phyloP scores from a whole-genome alignment of 2,113 vertebrate species.

The Zosterops japonicus region DNA sequence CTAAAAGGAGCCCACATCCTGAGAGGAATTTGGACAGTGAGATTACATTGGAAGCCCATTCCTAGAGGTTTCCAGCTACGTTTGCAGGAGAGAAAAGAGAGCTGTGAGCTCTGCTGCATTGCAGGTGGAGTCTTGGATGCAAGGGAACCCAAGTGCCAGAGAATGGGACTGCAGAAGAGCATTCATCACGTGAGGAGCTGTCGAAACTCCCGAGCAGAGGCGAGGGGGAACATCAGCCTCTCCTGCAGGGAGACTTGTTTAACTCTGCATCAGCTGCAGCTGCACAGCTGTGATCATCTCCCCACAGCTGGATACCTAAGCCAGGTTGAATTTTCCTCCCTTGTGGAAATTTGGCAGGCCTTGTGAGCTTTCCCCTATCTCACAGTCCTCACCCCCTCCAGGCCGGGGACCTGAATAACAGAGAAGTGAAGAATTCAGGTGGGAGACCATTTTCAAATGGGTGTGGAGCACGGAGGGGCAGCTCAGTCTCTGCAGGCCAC shows the following conservation, averaged over 20 bases:
- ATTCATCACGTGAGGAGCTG: neutral
- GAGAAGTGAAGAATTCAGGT: neutral
- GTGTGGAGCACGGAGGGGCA: neutral
- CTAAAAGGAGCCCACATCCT: neutral
- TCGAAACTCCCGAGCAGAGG: neutral
- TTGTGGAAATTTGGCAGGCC: neutral
- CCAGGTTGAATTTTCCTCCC: neutral
- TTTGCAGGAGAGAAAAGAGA: neutral
- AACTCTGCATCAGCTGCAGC: neutral
- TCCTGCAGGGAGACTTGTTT: neutral
- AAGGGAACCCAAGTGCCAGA: neutral
- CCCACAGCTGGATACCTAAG: neutral
- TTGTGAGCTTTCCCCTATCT: rapidly evolving
- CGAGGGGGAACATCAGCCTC: neutral
- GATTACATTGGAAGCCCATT: neutral
- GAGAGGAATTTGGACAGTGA: neutral
- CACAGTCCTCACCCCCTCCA: neutral
- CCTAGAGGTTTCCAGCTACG: neutral
- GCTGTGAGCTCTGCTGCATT: neutral
- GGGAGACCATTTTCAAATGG: neutral
- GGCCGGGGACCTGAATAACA: neutral
- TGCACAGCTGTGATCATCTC: neutral
- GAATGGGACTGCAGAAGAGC: neutral
- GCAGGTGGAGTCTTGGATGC: neutral
- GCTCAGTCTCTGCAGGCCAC: neutral